phyloP scores from a whole-genome alignment of 2,797 vertebrate genomes.

The Peromyscus attwateri region DNA sequence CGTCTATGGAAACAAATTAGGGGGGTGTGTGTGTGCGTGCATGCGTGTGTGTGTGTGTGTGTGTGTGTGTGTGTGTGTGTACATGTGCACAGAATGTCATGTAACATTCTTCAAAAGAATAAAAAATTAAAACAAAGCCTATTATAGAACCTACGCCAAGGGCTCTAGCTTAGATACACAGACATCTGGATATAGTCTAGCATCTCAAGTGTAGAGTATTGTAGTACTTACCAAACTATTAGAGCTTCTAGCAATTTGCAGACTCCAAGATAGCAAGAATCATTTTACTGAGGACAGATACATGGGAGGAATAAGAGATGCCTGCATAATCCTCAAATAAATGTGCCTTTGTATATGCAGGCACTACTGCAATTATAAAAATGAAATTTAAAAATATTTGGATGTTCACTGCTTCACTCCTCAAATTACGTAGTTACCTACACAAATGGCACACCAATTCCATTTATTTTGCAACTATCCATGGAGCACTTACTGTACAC shows the following conservation, averaged over 20 bases:
- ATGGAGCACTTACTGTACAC: background rate
- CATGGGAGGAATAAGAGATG: background rate
- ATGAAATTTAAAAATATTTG: background rate
- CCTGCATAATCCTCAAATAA: background rate
- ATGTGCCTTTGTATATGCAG: background rate
- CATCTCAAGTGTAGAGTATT: background rate
- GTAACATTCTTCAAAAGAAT: background rate
- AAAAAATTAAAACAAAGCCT: background rate
- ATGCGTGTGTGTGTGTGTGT: background rate
- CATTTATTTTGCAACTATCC: background rate
- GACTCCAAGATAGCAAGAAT: background rate
- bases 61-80: background rate
- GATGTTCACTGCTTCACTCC: background rate
- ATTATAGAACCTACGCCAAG: background rate
- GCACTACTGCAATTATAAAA: background rate
- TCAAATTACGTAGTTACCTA: background rate
- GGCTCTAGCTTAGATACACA: background rate
- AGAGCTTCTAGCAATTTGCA: background rate
- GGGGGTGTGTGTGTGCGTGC: background rate
- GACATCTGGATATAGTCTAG: background rate
- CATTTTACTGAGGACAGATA: background rate
- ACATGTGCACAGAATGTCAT: background rate
- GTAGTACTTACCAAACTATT: background rate
- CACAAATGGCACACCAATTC: background rate
- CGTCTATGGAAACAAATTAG: conserved; percentile 22